Base-by-base conservation (phyloP, 1,140 invertebrate genomes). In the Pseudomyrmex concolor region DNA sequence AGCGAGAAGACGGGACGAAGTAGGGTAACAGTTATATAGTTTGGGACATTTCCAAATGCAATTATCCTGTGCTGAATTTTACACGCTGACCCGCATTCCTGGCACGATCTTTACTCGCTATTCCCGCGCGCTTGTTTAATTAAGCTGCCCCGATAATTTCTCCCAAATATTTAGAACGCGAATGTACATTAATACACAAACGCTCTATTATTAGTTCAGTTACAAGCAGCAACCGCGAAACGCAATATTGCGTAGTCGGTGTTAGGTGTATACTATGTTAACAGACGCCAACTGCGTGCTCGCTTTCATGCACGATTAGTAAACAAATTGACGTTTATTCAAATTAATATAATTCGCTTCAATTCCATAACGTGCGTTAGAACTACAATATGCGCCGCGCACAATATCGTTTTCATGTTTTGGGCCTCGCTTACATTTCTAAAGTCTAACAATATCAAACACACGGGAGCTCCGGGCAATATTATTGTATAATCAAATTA, bases 21-120 rank as follows among this genome's bases (percentile, higher is more conserved):
- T n/a, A 15, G 17, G 43, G 72, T 34, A 45, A 71, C 63, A 76
- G 87, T 88, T 48, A 59, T 17, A 80, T 68, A 34, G 34, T 34
- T 87, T 70, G 81, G 73, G 45, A 64, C 62, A 84, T 87, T 87
- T 84, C 82, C 68, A 84, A 80, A 64, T 55, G 67, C 67, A 80
- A 87, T 87, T 87, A 19, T 57, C 45, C 78, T 34, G 34, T 5
- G 66, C 5, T 72, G 86, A 86, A 82, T 86, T 34, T 34, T 57
- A 71, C 81, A 45, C 55, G 54, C 45, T 51, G 67, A 68, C 82
- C 50, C 82, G 64, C 57, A 50, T 74, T 34, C 68, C 51, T 12
- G n/a, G 51, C 43, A 13, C 54, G 66, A 78, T 70, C 76, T 70
- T 59, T 57, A 78, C 54, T 34, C 43, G n/a, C n/a, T 55, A 54